phyloP scores from a whole-genome alignment of 2,797 vertebrate genomes.

The Capromys pilorides region DNA sequence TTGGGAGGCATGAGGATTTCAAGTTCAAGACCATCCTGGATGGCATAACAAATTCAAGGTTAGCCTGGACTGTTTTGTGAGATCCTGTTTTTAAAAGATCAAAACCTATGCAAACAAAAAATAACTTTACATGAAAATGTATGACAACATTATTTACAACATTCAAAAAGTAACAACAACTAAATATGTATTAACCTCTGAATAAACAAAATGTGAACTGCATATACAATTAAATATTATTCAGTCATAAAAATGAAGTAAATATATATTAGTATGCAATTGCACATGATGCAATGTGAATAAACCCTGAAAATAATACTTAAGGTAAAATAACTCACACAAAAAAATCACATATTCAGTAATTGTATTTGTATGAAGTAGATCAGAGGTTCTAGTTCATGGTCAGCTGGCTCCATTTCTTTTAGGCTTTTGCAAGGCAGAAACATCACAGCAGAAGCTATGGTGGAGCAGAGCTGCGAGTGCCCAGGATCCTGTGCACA shows the following conservation, averaged over 20 bases:
- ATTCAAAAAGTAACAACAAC: no score
- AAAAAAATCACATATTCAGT: not conserved
- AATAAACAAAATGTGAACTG: no score
- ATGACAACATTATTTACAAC: not conserved
- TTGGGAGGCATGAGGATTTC: no score
- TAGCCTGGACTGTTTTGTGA: no score
- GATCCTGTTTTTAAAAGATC: no score
- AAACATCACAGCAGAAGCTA: not conserved
- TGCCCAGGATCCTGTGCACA: not conserved
- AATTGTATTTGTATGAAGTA: constrained; percentile 10
- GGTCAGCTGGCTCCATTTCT: not conserved
- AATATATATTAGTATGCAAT: not conserved
- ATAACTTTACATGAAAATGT: not conserved
- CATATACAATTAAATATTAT: no score
- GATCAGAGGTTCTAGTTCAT: not conserved
- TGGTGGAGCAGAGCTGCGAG: not conserved
- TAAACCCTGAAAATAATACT: constrained; percentile 5
- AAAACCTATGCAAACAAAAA: no score
- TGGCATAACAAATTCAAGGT: no score
- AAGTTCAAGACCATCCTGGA: no score
- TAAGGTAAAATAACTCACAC: constrained; percentile 15
- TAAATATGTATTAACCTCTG: no score
- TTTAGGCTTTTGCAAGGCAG: not conserved
- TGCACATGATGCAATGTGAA: not conserved
- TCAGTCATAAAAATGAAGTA: not conserved